A percentile compares a stretch with the other conserved stretches of the same genome.
Evolutionary conservation across 2,888 invertebrate genomes (phyloP).

Genomic region (Yponomeuta malinellus): DNA sequence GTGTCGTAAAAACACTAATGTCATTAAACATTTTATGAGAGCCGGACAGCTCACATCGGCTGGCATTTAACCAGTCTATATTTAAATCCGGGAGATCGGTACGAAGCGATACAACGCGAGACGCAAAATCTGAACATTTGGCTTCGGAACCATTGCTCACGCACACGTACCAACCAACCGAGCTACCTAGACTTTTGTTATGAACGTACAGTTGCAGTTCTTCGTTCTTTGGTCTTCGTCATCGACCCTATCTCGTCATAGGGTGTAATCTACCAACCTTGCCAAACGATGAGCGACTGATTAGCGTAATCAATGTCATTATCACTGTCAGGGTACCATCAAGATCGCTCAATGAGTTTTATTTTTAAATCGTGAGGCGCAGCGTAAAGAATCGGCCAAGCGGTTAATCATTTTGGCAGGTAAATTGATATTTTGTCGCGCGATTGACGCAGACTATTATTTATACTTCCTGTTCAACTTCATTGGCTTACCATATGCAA

Average conservation of each 20-base stretch:
- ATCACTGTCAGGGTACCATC: slow-evolving; percentile 61
- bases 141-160: slow-evolving; percentile 53
- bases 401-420: slow-evolving; percentile 5
- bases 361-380: slow-evolving; percentile 45
- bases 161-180: slow-evolving; percentile 16
- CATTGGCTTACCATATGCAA: too few species aligned
- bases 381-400: slow-evolving; percentile 38
- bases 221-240: neutral
- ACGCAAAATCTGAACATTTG: slow-evolving; percentile 41
- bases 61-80: slow-evolving; percentile 67
- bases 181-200: slow-evolving; percentile 3
- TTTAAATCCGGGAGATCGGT: slow-evolving; percentile 45
- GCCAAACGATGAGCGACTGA: slow-evolving; percentile 48
- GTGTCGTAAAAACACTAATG: slow-evolving; percentile 26
- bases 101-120: slow-evolving; percentile 38
- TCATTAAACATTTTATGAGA: slow-evolving; percentile 48
- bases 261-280: slow-evolving; percentile 28
- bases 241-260: slow-evolving; percentile 11
- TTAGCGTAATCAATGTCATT: slow-evolving; percentile 42
- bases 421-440: neutral
- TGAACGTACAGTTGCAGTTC: neutral
- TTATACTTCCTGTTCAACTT: neutral
- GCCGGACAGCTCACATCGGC: slow-evolving; percentile 49
- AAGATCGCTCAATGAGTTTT: slow-evolving; percentile 52
- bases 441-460: neutral